phyloP scores from a whole-genome alignment of 2,113 vertebrate species.

The Potamarius usumacintae region DNA sequence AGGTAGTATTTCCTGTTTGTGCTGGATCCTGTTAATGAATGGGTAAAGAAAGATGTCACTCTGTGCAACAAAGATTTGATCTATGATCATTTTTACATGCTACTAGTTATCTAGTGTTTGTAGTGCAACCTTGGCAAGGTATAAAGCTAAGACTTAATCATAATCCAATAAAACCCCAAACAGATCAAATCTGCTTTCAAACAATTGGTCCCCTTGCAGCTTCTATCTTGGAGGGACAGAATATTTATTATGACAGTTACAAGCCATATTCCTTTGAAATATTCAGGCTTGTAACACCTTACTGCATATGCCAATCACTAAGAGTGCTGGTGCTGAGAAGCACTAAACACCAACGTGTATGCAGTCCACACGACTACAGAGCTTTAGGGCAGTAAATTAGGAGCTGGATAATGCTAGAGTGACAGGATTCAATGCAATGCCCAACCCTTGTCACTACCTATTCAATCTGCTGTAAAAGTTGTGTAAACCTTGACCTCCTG shows the following conservation, averaged over 20 bases:
- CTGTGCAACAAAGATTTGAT: not conserved
- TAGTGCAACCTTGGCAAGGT: not conserved
- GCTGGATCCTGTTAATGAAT: not conserved
- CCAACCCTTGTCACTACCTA: not conserved
- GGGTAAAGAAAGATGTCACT: not conserved
- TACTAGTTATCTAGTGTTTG: not conserved
- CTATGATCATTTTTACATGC: not conserved
- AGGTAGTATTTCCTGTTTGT: not conserved
- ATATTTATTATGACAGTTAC: slow-evolving; percentile 39
- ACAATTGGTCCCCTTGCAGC: not conserved
- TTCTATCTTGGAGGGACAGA: not conserved
- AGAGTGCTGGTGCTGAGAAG: slow-evolving; percentile 17
- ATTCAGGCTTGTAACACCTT: slow-evolving; percentile 33
- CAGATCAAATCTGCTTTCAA: not conserved
- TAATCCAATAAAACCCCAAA: not conserved
- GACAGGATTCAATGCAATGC: slow-evolving; percentile 19
- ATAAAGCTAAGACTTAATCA: not conserved
- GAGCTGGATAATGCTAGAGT: slow-evolving; percentile 18
- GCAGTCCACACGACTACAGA: not conserved
- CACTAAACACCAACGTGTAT: slow-evolving; percentile 32
- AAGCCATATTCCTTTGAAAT: slow-evolving; percentile 27
- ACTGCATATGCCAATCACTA: slow-evolving; percentile 34
- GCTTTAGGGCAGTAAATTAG: slow-evolving; percentile 17
- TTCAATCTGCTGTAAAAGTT: slow-evolving; percentile 29
- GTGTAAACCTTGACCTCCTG: slow-evolving; percentile 18